Percentiles rank a stretch among this genome's conserved stretches.
Evolutionary conservation across 2,113 vertebrate species (phyloP).

Genomic region (Platycercus adscitus): DNA sequence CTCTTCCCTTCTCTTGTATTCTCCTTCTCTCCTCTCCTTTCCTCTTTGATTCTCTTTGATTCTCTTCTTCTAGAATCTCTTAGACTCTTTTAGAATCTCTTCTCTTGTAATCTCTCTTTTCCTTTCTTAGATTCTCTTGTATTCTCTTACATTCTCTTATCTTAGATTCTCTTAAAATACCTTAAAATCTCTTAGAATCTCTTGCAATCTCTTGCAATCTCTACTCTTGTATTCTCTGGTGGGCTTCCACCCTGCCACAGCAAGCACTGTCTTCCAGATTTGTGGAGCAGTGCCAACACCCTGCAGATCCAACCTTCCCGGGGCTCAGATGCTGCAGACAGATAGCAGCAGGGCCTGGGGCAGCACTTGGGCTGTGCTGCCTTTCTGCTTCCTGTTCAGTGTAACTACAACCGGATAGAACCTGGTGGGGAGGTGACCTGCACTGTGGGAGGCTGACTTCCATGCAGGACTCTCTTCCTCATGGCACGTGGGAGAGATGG

Average conservation of each 20-base stretch:
- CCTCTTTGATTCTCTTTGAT: too few relatives aligned
- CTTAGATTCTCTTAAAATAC: background rate
- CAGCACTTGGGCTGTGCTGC: background rate
- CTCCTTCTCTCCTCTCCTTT: too few relatives aligned
- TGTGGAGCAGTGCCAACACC: background rate
- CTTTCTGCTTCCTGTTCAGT: background rate
- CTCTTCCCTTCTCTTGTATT: too few relatives aligned
- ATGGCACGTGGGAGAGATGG: accelerated
- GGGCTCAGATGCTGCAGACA: background rate
- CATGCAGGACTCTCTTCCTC: background rate
- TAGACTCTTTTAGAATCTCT: background rate
- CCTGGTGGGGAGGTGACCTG: background rate
- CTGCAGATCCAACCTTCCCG: background rate
- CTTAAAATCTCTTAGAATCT: too few relatives aligned
- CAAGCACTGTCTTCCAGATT: background rate
- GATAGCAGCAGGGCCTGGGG: background rate
- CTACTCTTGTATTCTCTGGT: background rate
- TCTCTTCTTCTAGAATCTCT: too few relatives aligned
- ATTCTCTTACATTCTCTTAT: background rate
- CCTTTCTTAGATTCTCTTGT: too few relatives aligned
- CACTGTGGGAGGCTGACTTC: background rate
- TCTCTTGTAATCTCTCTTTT: too few relatives aligned
- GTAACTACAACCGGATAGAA: background rate
- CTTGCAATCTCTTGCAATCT: background rate
- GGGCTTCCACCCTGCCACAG: background rate